A percentile compares a stretch with the other conserved stretches of the same genome.
Conservation (phyloP, 2,888 invertebrate genomes). For the Mylabris sibirica region DNA sequence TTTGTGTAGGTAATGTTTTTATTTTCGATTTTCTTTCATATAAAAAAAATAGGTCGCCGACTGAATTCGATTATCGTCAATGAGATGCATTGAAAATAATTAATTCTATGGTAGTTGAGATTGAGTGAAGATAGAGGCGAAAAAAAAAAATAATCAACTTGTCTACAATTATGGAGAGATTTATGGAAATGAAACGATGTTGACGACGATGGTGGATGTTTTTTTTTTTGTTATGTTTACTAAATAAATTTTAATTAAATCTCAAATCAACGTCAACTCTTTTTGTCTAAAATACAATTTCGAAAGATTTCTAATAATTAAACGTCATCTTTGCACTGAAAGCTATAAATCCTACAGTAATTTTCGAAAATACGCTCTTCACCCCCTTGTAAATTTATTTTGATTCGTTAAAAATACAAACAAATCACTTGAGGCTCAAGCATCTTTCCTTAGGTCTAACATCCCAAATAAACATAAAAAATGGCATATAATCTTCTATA, state of each 20-base stretch:
- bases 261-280: neutral
- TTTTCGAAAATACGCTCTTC: no score
- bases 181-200: neutral
- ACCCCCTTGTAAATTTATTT: no score
- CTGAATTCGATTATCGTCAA: neutral
- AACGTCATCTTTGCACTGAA: neutral
- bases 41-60: neutral
- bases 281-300: neutral
- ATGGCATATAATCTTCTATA: no score
- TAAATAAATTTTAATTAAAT: neutral
- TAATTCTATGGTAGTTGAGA: neutral
- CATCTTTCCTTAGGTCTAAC: no score
- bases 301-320: neutral
- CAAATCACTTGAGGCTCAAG: no score
- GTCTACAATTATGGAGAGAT: neutral
- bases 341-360: no score
- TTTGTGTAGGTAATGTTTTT: neutral
- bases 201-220: neutral
- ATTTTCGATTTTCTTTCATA: neutral
- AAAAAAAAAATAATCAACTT: neutral
- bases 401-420: neutral
- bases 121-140: neutral
- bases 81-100: neutral
- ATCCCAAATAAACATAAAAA: no score
- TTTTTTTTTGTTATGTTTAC: neutral